Base-by-base conservation (phyloP, 2,797 vertebrate species). In the Neopelma chrysocephalum region DNA sequence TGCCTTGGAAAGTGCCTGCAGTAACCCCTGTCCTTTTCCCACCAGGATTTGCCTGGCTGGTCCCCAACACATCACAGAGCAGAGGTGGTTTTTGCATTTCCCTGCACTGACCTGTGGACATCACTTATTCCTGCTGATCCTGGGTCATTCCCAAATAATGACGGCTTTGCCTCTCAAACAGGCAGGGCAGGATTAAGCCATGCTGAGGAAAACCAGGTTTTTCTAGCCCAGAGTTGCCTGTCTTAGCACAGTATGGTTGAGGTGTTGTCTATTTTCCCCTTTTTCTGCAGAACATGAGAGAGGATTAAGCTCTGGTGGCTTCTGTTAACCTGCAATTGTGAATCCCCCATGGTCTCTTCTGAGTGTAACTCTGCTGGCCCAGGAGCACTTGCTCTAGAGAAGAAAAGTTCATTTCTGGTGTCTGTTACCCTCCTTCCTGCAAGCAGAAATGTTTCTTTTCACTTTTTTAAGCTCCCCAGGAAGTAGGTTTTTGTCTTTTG, bases 1-100 rank as follows among this genome's bases (percentile, higher is more conserved):
- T 19, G 7, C 56, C 79, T 45, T 51, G 72, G n/a, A 51, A 73
- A 56, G 40, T 23, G 25, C 45, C 60, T 54, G 51, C 58, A 42
- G 72, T 18, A 9, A 27, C 32, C 60, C 85, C 72, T 10, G 1
- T 43, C 61, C 75, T 76, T 72, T 62, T 19, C 48, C 54, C 19
- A 10, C 5, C 1, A 23, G 89, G 58, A 4, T 66, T 87, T 82
- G 26, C 34, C 79, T 1, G 16, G 34, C 23, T 83, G 70, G 66
- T 8, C 43, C 61, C 40, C 47, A 22, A 0, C 10, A 81, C 16
- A 8, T 13, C 72, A 3, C 0, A 1, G 61, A 62, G 56, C 45
- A n/a, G 38, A 81, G 75, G 61, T 8, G 25, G 50, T 18, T 2
- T 4, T 48, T 27, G n/a, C n/a, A 1, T 36, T 80, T 90, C 53